Evolutionary conservation across 2,888 invertebrate genomes (phyloP).

Genomic region (Empis stercorea): DNA sequence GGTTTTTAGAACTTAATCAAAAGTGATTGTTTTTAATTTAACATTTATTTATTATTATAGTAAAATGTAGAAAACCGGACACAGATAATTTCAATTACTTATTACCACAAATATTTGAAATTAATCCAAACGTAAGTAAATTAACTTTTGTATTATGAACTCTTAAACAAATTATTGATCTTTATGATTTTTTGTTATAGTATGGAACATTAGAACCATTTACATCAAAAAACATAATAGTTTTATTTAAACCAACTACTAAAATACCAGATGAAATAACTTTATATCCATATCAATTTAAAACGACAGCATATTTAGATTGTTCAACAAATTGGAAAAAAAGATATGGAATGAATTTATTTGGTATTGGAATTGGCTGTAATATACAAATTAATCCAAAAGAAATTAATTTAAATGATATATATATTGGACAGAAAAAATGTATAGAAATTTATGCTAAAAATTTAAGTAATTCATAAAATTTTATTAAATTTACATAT

Average conservation of each 20-base stretch:
- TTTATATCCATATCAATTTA: background rate
- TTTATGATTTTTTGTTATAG: background rate
- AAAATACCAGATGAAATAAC: background rate
- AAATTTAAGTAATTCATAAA: background rate
- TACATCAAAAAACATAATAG: background rate
- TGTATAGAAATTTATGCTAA: background rate
- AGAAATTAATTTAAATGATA: background rate
- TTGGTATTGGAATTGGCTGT: background rate
- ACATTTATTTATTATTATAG: no score
- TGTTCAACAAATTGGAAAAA: background rate
- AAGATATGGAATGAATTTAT: background rate
- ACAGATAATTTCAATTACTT: background rate
- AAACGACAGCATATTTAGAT: background rate
- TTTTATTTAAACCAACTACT: background rate
- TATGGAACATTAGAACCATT: background rate
- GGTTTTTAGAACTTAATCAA: background rate
- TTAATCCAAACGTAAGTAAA: no score
- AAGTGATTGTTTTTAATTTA: no score
- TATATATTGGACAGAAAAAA: background rate
- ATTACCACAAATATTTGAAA: background rate
- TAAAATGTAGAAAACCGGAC: no score
- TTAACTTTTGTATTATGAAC: no score
- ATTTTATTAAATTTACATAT: background rate
- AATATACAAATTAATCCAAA: background rate
- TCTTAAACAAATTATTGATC: no score